These are phyloP conservation scores for Chromoteleia sp. DNA, from an alignment of 2,888 invertebrate genomes.

Conservation along the genomic window DNA sequence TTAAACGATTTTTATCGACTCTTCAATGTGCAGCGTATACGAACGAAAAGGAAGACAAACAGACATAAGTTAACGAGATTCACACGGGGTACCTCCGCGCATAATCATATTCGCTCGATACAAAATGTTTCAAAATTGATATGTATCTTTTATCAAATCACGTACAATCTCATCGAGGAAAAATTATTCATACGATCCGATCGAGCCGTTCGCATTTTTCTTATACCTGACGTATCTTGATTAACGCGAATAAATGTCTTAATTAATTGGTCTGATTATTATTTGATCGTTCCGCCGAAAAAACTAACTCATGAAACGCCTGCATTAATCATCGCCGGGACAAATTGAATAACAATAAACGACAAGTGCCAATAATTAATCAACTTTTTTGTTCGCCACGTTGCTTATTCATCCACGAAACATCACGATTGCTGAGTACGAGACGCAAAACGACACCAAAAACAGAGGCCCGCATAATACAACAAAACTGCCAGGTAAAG, in stretches of 20 bases:
- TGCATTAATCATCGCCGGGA: conserved; percentile 20
- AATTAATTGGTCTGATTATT: conserved; percentile 38
- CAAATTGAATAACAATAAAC: conserved; percentile 41
- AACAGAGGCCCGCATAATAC: conserved; percentile 20
- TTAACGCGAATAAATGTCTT: conserved; percentile 34
- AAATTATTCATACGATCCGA: conserved; percentile 31
- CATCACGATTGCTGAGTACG: conserved; percentile 17
- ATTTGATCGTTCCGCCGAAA: conserved; percentile 3
- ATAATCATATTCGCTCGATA: conserved; percentile 40
- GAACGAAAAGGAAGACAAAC: conserved; percentile 12
- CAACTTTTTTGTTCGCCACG: conserved; percentile 8
- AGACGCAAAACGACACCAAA: conserved; percentile 15
- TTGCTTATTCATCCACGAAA: conserved; percentile 34
- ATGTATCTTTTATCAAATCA: conserved; percentile 47
- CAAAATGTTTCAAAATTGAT: conserved; percentile 46
- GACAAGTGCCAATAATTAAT: conserved; percentile 35
- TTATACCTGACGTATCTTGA: conserved; percentile 36
- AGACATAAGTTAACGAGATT: conserved; percentile 27
- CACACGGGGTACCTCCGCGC: conserved; percentile 30
- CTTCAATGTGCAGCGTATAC: conserved; percentile 31
- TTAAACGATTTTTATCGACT: conserved; percentile 32
- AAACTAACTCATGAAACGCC: neutral
- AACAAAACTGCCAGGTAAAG: conserved; percentile 6
- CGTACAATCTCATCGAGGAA: conserved; percentile 5
- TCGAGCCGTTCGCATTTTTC: conserved; percentile 16